Conservation (phyloP, 2,888 invertebrate species). For the Tanypteryx hageni region DNA sequence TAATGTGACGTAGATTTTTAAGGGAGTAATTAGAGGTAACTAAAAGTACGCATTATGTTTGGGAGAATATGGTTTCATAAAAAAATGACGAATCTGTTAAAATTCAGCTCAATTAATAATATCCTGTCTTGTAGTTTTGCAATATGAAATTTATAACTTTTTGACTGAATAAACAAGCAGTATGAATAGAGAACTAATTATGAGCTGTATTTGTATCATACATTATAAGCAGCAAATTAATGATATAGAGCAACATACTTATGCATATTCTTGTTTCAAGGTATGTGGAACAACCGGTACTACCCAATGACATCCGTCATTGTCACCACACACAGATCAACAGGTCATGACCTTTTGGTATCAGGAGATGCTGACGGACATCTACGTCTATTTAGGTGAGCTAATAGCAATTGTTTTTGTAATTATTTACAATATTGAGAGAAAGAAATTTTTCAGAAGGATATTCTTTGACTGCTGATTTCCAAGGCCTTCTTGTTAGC, state of each 20-base stretch:
- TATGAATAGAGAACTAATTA: too few species aligned
- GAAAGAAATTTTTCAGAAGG: slow-evolving; percentile 34
- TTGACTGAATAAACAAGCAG: too few species aligned
- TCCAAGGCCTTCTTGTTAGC: too few species aligned
- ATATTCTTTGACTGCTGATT: slow-evolving; percentile 45
- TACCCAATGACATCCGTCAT: slow-evolving; percentile 91
- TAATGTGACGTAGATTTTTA: background rate
- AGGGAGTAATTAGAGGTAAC: too few species aligned
- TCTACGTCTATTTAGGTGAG: slow-evolving; percentile 87
- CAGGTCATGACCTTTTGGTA: slow-evolving; percentile 89
- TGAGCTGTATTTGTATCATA: background rate
- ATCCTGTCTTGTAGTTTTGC: too few species aligned
- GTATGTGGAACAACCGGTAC: slow-evolving; percentile 93
- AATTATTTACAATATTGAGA: background rate
- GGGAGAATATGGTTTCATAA: too few species aligned
- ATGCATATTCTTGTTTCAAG: slow-evolving; percentile 74
- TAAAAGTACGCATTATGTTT: too few species aligned
- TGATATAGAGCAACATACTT: background rate
- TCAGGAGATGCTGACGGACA: slow-evolving; percentile 95
- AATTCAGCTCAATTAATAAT: background rate
- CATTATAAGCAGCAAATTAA: background rate
- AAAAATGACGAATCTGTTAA: too few species aligned
- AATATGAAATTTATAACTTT: too few species aligned
- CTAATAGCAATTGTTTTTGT: background rate
- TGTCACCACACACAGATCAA: slow-evolving; percentile 88